Percentiles rank a stretch among this genome's conserved stretches.
These are phyloP conservation scores for Arizona elegans DNA, from an alignment of 2,113 vertebrate genomes.

Conservation along the genomic window DNA sequence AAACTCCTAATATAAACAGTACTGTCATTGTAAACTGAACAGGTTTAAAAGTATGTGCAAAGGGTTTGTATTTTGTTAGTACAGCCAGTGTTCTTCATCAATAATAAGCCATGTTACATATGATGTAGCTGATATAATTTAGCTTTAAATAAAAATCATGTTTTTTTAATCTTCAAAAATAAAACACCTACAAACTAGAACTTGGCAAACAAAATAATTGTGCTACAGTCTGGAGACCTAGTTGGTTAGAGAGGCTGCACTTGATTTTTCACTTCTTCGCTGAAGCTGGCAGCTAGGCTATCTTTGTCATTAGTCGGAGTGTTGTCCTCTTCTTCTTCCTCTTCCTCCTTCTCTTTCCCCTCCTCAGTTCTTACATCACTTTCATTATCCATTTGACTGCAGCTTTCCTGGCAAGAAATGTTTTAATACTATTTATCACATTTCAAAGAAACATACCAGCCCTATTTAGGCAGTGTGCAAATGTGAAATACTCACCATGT, in stretches of 20 bases:
- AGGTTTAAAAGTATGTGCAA: slow-evolving; percentile 74
- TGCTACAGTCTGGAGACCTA: slow-evolving; percentile 72
- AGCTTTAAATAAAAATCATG: slow-evolving; percentile 68
- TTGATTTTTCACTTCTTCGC: slow-evolving; percentile 66
- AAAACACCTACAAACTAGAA: slow-evolving; percentile 78
- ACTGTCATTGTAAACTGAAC: slow-evolving; percentile 74
- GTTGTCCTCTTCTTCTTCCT: slow-evolving; percentile 67
- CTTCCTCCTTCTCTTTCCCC: slow-evolving; percentile 15
- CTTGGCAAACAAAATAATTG: slow-evolving; percentile 76
- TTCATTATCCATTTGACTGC: slow-evolving; percentile 74
- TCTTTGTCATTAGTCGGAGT: slow-evolving; percentile 69
- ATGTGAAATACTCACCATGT: not conserved
- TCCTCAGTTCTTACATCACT: slow-evolving; percentile 66
- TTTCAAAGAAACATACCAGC: slow-evolving; percentile 1
- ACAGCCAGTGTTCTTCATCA: slow-evolving; percentile 59
- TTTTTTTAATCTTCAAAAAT: slow-evolving; percentile 59
- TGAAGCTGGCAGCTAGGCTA: slow-evolving; percentile 58
- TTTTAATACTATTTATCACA: not conserved
- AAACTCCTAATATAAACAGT: slow-evolving; percentile 72
- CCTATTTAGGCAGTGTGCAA: not conserved
- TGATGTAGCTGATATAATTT: slow-evolving; percentile 70
- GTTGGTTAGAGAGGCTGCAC: slow-evolving; percentile 68
- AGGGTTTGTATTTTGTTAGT: slow-evolving; percentile 67
- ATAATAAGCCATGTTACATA: slow-evolving; percentile 71
- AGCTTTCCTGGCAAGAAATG: slow-evolving; percentile 72